Conservation (phyloP, 2,888 invertebrate species). For the Suillia variegata region DNA sequence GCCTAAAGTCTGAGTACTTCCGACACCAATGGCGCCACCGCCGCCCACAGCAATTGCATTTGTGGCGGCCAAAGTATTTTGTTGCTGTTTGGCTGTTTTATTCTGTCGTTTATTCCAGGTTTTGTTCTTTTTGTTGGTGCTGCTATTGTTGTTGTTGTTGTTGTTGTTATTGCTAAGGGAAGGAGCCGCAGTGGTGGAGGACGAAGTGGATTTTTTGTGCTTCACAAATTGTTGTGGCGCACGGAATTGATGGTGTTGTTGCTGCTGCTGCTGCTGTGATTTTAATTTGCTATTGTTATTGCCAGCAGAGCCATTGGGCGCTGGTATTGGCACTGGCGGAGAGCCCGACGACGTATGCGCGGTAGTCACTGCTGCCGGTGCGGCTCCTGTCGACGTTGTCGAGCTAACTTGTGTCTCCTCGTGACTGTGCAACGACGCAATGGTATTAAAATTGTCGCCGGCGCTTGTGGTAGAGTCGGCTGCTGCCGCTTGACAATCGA, state of each 20-base stretch:
- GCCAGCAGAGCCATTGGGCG: too few relatives aligned
- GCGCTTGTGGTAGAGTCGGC: constrained; percentile 36
- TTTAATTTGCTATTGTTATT: constrained; percentile 38
- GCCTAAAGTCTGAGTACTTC: constrained; percentile 7
- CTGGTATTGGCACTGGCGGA: constrained; percentile 15
- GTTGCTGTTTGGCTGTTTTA: constrained; percentile 48
- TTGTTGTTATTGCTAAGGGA: constrained; percentile 14
- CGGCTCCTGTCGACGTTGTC: constrained; percentile 9
- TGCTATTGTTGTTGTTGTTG: constrained; percentile 38
- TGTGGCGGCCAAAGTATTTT: constrained; percentile 23
- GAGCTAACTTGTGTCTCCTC: constrained; percentile 14
- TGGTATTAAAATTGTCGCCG: background rate
- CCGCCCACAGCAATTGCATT: constrained; percentile 20
- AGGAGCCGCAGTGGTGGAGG: too few relatives aligned
- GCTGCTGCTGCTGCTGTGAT: constrained; percentile 36
- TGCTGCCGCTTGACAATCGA: constrained; percentile 47
- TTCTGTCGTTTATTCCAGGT: constrained; percentile 58
- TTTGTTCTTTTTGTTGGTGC: constrained; percentile 53
- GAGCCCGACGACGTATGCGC: background rate
- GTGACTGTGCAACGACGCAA: background rate
- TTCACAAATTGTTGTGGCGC: constrained; percentile 55
- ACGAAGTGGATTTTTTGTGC: constrained; percentile 33
- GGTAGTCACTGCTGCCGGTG: background rate
- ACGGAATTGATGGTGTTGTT: constrained; percentile 55
- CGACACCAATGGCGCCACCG: constrained; percentile 22